Evolutionary conservation across 2,113 vertebrate genomes (phyloP).

Genomic region (Mixornis gularis): DNA sequence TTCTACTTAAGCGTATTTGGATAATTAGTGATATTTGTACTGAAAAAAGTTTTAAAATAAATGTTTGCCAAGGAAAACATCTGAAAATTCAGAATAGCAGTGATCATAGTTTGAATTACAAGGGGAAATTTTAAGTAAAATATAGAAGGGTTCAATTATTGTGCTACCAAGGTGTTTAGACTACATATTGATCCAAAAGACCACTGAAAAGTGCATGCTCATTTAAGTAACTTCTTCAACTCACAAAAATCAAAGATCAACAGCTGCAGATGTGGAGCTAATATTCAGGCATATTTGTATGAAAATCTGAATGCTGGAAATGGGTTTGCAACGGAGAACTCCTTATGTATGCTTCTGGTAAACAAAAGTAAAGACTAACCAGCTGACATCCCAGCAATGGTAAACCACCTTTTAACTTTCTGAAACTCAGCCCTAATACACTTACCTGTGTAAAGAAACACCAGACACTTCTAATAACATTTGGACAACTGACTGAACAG

Average conservation of each 20-base stretch:
- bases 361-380: not conserved
- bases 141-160: not conserved
- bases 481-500: not conserved
- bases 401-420: not conserved
- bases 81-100: slow-evolving; percentile 4
- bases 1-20: not conserved
- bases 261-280: slow-evolving; percentile 1
- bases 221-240: not conserved
- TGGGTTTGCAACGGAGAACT: not conserved
- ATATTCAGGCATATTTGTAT: not conserved
- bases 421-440: not conserved
- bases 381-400: not conserved
- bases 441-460: not conserved
- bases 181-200: not conserved
- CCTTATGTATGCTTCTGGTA: not conserved
- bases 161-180: not conserved
- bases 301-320: not conserved
- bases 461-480: not conserved
- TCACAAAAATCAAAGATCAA: not conserved
- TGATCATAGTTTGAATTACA: not conserved
- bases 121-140: not conserved
- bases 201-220: not conserved
- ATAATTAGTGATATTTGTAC: not conserved
- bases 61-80: not conserved
- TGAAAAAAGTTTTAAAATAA: not conserved